Conservation (phyloP, 2,797 vertebrate species). For the Ctenopoma multispine region DNA sequence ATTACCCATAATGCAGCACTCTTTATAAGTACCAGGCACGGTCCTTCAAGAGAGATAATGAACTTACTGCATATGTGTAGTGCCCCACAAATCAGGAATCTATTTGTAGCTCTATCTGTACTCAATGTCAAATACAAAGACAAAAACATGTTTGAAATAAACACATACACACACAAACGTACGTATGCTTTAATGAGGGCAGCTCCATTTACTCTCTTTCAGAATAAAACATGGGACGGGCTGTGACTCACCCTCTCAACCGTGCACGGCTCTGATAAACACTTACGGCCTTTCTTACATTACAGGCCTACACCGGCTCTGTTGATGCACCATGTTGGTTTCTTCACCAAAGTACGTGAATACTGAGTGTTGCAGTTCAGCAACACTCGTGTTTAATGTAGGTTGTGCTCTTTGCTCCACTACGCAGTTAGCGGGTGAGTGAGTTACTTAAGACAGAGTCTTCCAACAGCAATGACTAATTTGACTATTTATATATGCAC, state of each 20-base stretch:
- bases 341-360: neutral
- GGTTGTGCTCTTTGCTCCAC: constrained; percentile 4
- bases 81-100: neutral
- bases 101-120: neutral
- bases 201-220: constrained; percentile 5
- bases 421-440: neutral
- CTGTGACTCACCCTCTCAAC: constrained; percentile 56
- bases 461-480: constrained; percentile 4
- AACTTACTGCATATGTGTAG: neutral
- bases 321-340: constrained; percentile 16
- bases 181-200: neutral
- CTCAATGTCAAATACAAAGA: neutral
- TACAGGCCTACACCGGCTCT: neutral
- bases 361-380: constrained; percentile 4
- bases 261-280: constrained; percentile 32
- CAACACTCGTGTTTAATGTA: constrained; percentile 8
- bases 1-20: neutral
- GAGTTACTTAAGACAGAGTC: constrained; percentile 19
- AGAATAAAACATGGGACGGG: constrained; percentile 28
- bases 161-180: neutral
- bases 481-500: neutral
- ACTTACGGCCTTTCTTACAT: constrained; percentile 2
- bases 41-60: neutral
- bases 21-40: neutral
- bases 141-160: neutral